phyloP scores from a whole-genome alignment of 2,888 invertebrate species.

The Sacculina carcini region DNA sequence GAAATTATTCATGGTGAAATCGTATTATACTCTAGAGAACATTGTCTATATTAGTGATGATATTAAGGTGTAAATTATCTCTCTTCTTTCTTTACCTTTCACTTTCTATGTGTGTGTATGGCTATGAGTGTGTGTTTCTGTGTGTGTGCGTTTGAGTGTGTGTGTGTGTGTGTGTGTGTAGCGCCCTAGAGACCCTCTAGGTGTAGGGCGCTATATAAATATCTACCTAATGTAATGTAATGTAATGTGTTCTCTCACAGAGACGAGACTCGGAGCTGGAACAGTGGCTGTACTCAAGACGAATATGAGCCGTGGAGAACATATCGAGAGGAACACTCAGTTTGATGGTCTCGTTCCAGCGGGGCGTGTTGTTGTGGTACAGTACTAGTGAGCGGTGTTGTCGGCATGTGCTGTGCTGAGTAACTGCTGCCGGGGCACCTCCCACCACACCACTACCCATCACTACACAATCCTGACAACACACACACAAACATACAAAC shows the following conservation, averaged over 20 bases:
- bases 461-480: background rate
- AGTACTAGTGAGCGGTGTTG: conserved; percentile 65
- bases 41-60: no score
- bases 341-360: conserved; percentile 68
- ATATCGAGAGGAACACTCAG: conserved; percentile 71
- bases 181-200: no score
- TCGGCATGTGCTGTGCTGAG: conserved; percentile 21
- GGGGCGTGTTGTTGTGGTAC: conserved; percentile 79
- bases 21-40: no score
- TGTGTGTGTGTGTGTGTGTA: no score
- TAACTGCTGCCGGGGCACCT: background rate
- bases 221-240: no score
- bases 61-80: no score
- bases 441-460: background rate
- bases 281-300: conserved; percentile 76
- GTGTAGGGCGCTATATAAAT: no score
- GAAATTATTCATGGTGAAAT: no score
- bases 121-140: no score
- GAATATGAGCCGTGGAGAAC: conserved; percentile 68
- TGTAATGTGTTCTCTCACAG: background rate
- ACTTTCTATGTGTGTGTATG: no score
- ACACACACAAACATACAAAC: background rate
- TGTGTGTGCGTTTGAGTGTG: no score
- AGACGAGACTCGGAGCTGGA: conserved; percentile 29
- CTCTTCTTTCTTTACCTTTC: no score